Percentiles rank a stretch among this genome's conserved stretches.
Conservation (phyloP, 2,888 invertebrate species). For the Glyphotaelius pellucidus region DNA sequence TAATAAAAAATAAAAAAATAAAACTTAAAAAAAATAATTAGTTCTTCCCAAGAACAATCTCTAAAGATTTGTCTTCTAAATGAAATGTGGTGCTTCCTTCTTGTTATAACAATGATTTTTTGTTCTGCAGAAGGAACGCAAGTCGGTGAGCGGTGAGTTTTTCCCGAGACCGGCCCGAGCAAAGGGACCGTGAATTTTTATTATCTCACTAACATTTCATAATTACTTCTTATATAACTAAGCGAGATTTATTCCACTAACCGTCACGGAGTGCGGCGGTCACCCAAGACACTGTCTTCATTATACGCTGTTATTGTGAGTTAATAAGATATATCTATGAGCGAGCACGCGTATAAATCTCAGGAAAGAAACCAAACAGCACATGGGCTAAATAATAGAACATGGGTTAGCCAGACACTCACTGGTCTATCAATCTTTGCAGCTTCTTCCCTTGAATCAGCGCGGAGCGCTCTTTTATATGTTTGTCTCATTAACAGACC, state of each 20-base stretch:
- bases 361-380: neutral
- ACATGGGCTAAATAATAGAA: neutral
- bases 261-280: slow-evolving; percentile 54
- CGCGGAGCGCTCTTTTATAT: neutral
- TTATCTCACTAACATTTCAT: slow-evolving; percentile 59
- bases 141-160: slow-evolving; percentile 24
- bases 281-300: slow-evolving; percentile 19
- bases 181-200: slow-evolving; percentile 59
- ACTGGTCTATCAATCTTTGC: neutral
- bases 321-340: neutral
- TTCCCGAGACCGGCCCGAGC: slow-evolving; percentile 6
- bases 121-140: neutral
- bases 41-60: neutral
- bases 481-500: neutral
- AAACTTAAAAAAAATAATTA: too few species aligned
- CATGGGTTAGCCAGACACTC: neutral
- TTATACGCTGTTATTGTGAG: neutral
- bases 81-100: neutral
- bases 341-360: neutral
- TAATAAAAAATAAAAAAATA: too few species aligned
- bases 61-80: neutral
- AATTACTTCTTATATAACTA: slow-evolving; percentile 59
- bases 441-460: neutral
- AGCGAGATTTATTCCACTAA: slow-evolving; percentile 52
- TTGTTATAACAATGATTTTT: slow-evolving; percentile 2